Percentiles rank a stretch among this genome's conserved stretches.
Evolutionary conservation across 2,797 vertebrate species (phyloP).

Genomic region (Artibeus jamaicensis): DNA sequence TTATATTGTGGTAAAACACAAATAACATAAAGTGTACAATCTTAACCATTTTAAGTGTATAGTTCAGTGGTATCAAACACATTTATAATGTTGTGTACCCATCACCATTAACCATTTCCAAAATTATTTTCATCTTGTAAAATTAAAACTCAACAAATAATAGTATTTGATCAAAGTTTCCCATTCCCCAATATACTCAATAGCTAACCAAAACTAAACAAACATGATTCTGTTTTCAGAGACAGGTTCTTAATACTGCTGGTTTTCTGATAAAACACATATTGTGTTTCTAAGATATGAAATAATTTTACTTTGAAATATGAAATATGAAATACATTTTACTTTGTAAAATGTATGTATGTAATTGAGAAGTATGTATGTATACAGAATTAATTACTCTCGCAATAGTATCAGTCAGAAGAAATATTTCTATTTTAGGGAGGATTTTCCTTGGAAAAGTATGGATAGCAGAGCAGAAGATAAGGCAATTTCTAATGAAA

Average conservation of each 20-base stretch:
- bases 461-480: neutral
- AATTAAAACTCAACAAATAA: neutral
- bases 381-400: neutral
- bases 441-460: neutral
- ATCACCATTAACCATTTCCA: neutral
- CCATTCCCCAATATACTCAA: neutral
- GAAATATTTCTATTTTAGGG: neutral
- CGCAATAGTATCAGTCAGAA: neutral
- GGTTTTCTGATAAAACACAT: neutral
- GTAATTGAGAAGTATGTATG: neutral
- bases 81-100: too few species aligned
- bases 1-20: neutral
- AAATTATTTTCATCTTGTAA: neutral
- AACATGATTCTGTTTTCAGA: neutral
- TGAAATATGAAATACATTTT: neutral
- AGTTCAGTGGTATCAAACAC: neutral
- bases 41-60: neutral
- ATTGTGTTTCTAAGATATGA: neutral
- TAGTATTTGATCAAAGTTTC: neutral
- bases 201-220: neutral
- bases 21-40: neutral
- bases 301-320: constrained; percentile 17
- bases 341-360: neutral
- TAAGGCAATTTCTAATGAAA: neutral
- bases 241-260: neutral